These are phyloP conservation scores for Pseudococcus longispinus DNA, from an alignment of 2,888 invertebrate genomes.

Conservation along the genomic window DNA sequence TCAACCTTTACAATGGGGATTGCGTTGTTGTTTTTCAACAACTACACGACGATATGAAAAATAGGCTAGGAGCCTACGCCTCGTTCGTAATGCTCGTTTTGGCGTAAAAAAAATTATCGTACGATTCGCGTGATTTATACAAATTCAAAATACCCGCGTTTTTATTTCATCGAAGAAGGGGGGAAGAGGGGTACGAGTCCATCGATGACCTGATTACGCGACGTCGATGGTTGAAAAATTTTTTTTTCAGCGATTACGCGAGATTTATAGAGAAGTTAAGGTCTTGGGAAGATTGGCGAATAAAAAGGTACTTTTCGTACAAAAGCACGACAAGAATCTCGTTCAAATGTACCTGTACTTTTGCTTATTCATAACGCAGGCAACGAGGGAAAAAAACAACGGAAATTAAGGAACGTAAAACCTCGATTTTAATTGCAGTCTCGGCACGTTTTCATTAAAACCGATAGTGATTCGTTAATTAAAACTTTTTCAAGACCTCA, in stretches of 20 bases:
- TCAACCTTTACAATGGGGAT: neutral
- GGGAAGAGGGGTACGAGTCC: neutral
- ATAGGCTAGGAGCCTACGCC: neutral
- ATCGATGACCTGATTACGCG: neutral
- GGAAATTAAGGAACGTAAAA: conserved; percentile 14
- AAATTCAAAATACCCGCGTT: neutral
- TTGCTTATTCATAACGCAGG: neutral
- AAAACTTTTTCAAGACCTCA: conserved; percentile 5
- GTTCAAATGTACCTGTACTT: neutral
- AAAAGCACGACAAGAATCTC: neutral
- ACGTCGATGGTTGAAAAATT: neutral
- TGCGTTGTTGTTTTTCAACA: neutral
- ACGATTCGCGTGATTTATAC: neutral
- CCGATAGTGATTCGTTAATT: conserved; percentile 22
- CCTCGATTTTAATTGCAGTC: conserved; percentile 10
- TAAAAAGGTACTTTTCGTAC: neutral
- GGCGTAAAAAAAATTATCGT: neutral
- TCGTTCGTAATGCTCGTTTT: neutral
- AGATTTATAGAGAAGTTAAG: neutral
- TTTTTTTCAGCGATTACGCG: neutral
- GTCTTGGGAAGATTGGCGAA: neutral
- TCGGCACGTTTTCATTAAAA: conserved; percentile 20
- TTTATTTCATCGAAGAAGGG: neutral
- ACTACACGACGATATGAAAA: neutral
- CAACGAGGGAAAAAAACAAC: neutral